Base-by-base conservation (phyloP, 2,888 invertebrate genomes). In the Andrena trimmerana region DNA sequence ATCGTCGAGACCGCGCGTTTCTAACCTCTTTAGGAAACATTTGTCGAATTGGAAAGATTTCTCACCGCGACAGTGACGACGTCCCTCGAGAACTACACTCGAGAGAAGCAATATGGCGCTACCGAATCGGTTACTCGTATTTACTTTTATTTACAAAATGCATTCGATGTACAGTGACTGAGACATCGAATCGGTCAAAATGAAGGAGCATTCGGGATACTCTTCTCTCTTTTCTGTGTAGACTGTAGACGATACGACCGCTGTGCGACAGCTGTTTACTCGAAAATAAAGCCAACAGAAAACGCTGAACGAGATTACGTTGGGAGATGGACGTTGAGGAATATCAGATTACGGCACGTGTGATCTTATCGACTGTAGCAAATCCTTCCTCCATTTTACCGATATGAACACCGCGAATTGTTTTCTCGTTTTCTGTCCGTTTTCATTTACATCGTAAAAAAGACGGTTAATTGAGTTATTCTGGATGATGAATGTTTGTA, bases 1-100 rank as follows among this genome's bases (percentile, higher is more conserved):
- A 72, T 81, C 79, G 82, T 85, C 77, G 86, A 90, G 85, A 87
- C 86, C 86, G 86, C 87, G 71, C 73, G 72, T 78, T 78, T 76
- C 50, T 67, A 75, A 29, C 10, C 24, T 24, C 24, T 57, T 24
- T 57, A 69, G 31, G 73, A 76, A 68, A 81, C 31, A 20, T 68
- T 57, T 24, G 70, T 66, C n/a, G 57, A 68, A 78, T 72, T 62
- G 42, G 48, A 71, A 54, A 33, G n/a, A 1, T 20, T 20, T 50
- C 24, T 24, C 16, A 20, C 16, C 42, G 48, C 3, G 54, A 65
- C 54, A 71, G 62, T 62, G 62, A 78, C 78, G 62, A 67, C 48
- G 66, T 63, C 3, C 27, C 16, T 36, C 24, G 24, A 2, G 57
- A 33, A 48, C 48, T 67, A 62, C 16, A 16, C 10, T 29, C 57